These are phyloP conservation scores for Chroicocephalus ridibundus DNA, from an alignment of 2,113 vertebrate species.

Conservation along the genomic window DNA sequence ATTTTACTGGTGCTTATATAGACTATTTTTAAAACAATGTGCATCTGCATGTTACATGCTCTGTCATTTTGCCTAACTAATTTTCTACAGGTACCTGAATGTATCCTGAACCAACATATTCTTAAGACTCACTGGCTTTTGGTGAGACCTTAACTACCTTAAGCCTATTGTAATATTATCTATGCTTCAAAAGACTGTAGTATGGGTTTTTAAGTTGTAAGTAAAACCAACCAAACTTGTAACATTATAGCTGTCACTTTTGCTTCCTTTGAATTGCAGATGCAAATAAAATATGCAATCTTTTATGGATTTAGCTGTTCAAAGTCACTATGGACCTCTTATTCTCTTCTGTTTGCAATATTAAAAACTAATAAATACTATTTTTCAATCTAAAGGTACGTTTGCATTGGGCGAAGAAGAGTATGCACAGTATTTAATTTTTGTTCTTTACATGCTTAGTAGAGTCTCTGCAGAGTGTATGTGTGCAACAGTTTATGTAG, in stretches of 20 bases:
- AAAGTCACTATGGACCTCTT: neutral
- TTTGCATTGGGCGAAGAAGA: neutral
- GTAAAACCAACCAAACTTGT: neutral
- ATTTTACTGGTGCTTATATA: neutral
- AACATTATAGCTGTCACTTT: neutral
- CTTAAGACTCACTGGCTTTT: neutral
- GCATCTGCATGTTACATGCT: neutral
- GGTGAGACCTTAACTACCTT: neutral
- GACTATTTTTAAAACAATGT: neutral
- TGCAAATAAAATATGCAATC: neutral
- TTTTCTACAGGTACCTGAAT: neutral
- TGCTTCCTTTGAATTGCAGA: neutral
- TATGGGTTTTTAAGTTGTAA: neutral
- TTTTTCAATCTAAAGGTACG: neutral
- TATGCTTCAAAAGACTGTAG: neutral
- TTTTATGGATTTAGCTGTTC: neutral
- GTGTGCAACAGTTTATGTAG: neutral
- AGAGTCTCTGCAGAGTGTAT: neutral
- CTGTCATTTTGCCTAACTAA: neutral
- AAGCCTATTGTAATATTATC: neutral
- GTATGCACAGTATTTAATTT: neutral
- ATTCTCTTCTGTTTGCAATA: neutral
- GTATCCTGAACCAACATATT: neutral
- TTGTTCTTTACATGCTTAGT: neutral
- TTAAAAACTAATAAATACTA: accelerated